Percentiles rank a stretch among this genome's conserved stretches.
These are phyloP conservation scores for Ostrea denselamellosa DNA, from an alignment of 1,140 invertebrate species.

Conservation along the genomic window DNA sequence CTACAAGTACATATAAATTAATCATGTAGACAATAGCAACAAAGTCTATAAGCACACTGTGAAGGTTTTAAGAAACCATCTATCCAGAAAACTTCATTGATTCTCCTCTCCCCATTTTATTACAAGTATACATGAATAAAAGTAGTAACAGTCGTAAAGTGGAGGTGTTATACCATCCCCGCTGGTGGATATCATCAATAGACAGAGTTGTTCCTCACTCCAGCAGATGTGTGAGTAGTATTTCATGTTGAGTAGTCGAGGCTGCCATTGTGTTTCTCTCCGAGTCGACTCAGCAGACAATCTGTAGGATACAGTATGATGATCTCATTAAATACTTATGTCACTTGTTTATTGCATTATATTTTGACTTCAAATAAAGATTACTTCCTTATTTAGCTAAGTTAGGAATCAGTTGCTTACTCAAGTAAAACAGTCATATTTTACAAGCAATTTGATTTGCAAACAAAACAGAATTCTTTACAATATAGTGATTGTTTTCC, in stretches of 20 bases:
- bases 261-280: slow-evolving; percentile 51
- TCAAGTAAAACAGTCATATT: too few relatives aligned
- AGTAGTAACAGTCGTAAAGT: neutral
- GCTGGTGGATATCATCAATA: slow-evolving; percentile 70
- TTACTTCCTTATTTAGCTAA: too few relatives aligned
- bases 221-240: slow-evolving; percentile 57
- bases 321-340: too few relatives aligned
- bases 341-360: too few relatives aligned
- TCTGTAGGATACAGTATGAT: neutral
- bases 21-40: neutral
- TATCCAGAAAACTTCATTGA: neutral
- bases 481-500: too few relatives aligned
- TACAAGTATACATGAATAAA: neutral
- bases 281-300: neutral
- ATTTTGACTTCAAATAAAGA: too few relatives aligned
- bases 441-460: too few relatives aligned
- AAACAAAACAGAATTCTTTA: too few relatives aligned
- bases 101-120: too few relatives aligned
- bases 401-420: too few relatives aligned
- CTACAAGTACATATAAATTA: slow-evolving; percentile 48
- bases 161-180: slow-evolving; percentile 66
- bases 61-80: neutral
- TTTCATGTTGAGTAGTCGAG: slow-evolving; percentile 63
- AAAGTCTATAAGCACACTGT: neutral
- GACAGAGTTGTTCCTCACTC: slow-evolving; percentile 58